Conservation (phyloP, 2,888 invertebrate genomes). For the Microplitis deprimator region DNA sequence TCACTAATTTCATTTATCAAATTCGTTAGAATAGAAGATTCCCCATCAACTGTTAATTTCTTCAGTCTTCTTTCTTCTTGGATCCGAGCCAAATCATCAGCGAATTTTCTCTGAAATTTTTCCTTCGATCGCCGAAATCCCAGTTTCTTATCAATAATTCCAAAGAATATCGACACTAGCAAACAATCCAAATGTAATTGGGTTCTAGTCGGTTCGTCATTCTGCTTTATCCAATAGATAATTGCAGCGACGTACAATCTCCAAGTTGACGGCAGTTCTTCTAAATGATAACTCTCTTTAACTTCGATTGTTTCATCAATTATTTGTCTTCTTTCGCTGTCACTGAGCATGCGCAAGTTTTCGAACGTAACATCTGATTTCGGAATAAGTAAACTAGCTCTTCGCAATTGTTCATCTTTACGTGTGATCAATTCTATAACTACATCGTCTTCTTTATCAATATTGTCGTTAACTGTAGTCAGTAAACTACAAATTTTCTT, state of each 20-base stretch:
- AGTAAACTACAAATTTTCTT: constrained; percentile 74
- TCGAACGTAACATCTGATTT: constrained; percentile 48
- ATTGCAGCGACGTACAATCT: constrained; percentile 75
- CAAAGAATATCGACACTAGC: constrained; percentile 75
- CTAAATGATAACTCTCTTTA: constrained; percentile 65
- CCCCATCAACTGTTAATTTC: background rate
- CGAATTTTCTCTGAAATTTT: constrained; percentile 73
- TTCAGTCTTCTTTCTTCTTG: constrained; percentile 37
- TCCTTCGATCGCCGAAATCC: constrained; percentile 74
- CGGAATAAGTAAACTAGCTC: constrained; percentile 9
- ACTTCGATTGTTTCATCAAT: constrained; percentile 74
- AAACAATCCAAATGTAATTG: constrained; percentile 75
- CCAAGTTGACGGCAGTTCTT: constrained; percentile 75
- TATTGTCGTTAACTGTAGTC: constrained; percentile 44
- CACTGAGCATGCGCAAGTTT: constrained; percentile 62
- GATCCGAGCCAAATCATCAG: constrained; percentile 68
- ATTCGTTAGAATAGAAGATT: constrained; percentile 47
- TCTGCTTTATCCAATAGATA: constrained; percentile 75
- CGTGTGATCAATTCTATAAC: constrained; percentile 4
- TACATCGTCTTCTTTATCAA: constrained; percentile 41
- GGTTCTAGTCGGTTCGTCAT: constrained; percentile 68
- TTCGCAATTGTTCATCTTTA: background rate
- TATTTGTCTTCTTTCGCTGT: constrained; percentile 60
- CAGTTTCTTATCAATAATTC: constrained; percentile 75
- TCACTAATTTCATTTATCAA: constrained; percentile 72